phyloP scores from a whole-genome alignment of 2,888 invertebrate genomes.

The Aricia artaxerxes region DNA sequence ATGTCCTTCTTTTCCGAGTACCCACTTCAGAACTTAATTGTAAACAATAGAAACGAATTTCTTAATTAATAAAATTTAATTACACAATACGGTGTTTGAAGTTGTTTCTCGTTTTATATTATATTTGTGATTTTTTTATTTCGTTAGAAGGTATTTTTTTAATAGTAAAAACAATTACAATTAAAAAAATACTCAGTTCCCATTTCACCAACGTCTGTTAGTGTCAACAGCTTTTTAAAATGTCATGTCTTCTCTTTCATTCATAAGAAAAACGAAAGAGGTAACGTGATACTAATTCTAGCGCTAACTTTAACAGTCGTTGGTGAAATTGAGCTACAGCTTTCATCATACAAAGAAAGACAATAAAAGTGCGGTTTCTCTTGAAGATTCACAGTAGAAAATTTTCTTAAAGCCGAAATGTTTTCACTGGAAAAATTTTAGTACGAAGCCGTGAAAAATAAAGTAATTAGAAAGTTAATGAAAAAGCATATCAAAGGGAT shows the following conservation, averaged over 20 bases:
- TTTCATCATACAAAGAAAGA: neutral
- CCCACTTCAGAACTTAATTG: neutral
- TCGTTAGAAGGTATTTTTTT: neutral
- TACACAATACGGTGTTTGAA: neutral
- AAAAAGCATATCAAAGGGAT: constrained; percentile 16
- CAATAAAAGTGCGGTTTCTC: neutral
- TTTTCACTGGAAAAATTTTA: neutral
- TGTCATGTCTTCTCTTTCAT: too few species aligned
- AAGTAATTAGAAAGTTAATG: constrained; percentile 17
- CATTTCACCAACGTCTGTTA: too few species aligned
- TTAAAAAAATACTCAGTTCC: neutral
- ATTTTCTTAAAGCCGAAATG: neutral
- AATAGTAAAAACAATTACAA: neutral
- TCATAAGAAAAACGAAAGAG: too few species aligned
- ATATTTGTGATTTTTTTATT: neutral
- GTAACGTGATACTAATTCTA: too few species aligned
- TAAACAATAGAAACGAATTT: neutral
- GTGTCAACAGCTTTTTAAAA: too few species aligned
- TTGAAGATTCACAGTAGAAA: neutral
- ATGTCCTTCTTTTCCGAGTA: neutral
- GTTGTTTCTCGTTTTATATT: neutral
- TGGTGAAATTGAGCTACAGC: too few species aligned
- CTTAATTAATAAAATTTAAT: neutral
- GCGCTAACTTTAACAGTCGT: too few species aligned
- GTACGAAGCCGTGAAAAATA: neutral